phyloP scores from a whole-genome alignment of 2,113 vertebrate genomes.

The Larimichthys polyactis region DNA sequence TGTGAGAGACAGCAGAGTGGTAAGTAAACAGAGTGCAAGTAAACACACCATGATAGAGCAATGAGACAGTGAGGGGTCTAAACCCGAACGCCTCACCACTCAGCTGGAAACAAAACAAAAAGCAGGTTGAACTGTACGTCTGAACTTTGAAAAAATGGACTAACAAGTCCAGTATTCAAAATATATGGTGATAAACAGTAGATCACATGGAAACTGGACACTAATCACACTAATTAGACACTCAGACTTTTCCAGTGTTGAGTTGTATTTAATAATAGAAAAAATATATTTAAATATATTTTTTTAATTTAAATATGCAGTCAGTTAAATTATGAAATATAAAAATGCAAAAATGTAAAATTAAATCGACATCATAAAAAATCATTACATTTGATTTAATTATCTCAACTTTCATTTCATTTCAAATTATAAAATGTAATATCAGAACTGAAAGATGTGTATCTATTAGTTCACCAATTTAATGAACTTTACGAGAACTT shows the following conservation, averaged over 20 bases:
- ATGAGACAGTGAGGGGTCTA: not conserved
- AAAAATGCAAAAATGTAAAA: not conserved
- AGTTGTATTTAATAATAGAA: not conserved
- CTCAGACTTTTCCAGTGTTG: not conserved
- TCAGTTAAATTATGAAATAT: not conserved
- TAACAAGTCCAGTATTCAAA: not conserved
- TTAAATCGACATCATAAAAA: not conserved
- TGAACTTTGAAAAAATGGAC: not conserved
- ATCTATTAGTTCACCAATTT: not conserved
- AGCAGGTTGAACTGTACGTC: no score
- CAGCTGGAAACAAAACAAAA: not conserved
- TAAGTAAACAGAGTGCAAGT: conserved; percentile 4
- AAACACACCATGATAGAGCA: conserved; percentile 12
- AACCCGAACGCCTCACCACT: conserved; percentile 7
- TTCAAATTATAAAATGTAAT: not conserved
- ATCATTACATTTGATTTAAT: not conserved
- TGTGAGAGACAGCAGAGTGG: not conserved
- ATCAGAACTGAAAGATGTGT: not conserved
- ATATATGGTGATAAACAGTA: not conserved
- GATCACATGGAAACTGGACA: no score
- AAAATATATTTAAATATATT: not conserved
- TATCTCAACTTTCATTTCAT: no score
- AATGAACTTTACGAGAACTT: not conserved
- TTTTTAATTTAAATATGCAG: no score
- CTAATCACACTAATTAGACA: no score